Base-by-base conservation (phyloP, 2,797 vertebrate genomes). In the Pseudochaenichthys georgianus region DNA sequence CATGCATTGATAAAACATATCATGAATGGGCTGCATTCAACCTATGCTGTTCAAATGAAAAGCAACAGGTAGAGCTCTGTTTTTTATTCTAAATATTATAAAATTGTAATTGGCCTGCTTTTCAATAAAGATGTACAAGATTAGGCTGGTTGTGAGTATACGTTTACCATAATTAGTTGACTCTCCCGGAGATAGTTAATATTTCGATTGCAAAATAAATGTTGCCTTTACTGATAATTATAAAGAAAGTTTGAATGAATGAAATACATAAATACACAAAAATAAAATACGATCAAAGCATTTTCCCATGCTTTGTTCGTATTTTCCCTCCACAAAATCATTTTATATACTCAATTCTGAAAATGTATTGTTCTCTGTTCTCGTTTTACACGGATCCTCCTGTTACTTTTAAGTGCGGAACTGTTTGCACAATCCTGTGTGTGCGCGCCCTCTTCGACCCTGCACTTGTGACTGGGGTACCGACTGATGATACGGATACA, bases 391-490 rank as follows among this genome's bases (percentile, higher is more conserved):
- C 0, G 8, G 3, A 3, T 28, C 21, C 5, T 55, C 50, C 13
- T 23, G 15, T 47, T 69, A 31, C 59, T 70, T 60, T 48, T 41
- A 31, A 46, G 9, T 1, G 19, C 3, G 9, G 1, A 15, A 19
- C 19, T 41, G 57, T 51, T 51, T 63, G 60, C 47, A 51, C 52
- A 34, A 46, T 51, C 21, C 48, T 48, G 51, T 51, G 51, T 53
- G 46, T 42, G 41, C 9, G 70, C 38, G 57, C 28, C 57, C 64
- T 59, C 23, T 45, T 62, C 53, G 45, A 71, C 61, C 75, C 66
- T 34, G 48, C 48, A 82, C 50, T 68, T 82, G 50, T 13, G 68
- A 67, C 75, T 72, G 59, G 6, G 34, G 34, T 38, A 23, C 9
- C 12, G 31, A 5, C 31, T 58, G 19, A 63, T 13, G 7, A 23